phyloP scores from a whole-genome alignment of 2,797 vertebrate genomes.

The Poecile montanus region DNA sequence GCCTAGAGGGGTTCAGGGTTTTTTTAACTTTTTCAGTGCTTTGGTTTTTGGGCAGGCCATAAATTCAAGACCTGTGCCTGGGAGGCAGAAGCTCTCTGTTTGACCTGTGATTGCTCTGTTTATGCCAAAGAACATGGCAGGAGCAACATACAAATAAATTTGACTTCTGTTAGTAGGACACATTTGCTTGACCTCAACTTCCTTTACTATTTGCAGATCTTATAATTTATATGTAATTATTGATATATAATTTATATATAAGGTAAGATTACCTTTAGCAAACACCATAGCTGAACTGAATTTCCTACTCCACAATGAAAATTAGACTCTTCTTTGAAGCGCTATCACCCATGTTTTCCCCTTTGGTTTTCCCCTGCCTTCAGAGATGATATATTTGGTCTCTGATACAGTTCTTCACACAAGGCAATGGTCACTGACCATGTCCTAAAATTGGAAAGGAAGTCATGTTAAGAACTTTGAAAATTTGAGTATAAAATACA shows the following conservation, averaged over 20 bases:
- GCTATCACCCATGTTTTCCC: neutral
- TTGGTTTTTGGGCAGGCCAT: neutral
- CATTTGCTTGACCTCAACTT: neutral
- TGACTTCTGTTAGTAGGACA: neutral
- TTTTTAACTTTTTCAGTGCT: neutral
- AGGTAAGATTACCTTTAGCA: neutral
- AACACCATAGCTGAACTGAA: neutral
- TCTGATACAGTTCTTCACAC: neutral
- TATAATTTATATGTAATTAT: neutral
- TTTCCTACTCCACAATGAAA: neutral
- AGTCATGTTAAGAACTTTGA: neutral
- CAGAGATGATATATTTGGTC: neutral
- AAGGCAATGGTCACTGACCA: neutral
- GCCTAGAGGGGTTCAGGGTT: neutral
- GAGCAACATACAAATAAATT: neutral
- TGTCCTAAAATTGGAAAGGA: neutral
- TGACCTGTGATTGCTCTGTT: neutral
- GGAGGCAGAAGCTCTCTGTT: neutral
- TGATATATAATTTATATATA: neutral
- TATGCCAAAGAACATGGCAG: neutral
- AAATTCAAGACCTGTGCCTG: conserved; percentile 11
- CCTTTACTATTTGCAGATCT: neutral
- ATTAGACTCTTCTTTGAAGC: neutral
- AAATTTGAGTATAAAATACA: neutral
- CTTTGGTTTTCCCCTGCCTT: neutral